These are phyloP conservation scores for Opisthocomus hoazin DNA, from an alignment of 2,113 vertebrate species.

Conservation along the genomic window DNA sequence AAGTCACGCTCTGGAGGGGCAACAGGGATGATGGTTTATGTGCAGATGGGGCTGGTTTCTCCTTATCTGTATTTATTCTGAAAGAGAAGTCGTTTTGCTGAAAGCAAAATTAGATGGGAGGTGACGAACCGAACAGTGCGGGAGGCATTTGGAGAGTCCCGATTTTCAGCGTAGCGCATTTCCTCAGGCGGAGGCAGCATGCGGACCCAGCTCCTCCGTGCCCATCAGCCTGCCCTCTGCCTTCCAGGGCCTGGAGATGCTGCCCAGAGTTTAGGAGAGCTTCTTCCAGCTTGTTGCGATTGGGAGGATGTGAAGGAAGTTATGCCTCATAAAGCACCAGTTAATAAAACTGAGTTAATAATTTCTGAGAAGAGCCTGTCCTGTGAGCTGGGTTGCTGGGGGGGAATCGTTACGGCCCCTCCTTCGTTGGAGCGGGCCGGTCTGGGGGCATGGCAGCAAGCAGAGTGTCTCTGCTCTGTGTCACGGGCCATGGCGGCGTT, in stretches of 20 bases:
- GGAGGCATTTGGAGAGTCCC: not conserved
- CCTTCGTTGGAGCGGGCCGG: not conserved
- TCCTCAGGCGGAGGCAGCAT: not conserved
- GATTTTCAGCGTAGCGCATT: fast-evolving
- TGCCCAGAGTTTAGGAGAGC: not conserved
- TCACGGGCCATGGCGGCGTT: not conserved
- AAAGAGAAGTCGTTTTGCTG: not conserved
- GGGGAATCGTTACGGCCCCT: not conserved
- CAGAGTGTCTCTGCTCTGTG: not conserved
- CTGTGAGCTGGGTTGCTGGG: not conserved
- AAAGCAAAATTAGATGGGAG: not conserved
- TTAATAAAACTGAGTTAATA: not conserved
- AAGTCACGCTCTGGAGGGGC: not conserved
- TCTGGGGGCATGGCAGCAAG: not conserved
- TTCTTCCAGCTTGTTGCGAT: not conserved
- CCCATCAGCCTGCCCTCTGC: not conserved
- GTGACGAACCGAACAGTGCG: not conserved
- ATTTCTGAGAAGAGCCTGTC: not conserved
- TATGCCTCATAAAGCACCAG: not conserved
- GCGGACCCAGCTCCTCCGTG: not conserved
- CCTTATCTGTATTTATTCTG: constrained; percentile 10
- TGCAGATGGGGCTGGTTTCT: not conserved
- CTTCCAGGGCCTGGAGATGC: not conserved
- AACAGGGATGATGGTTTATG: not conserved
- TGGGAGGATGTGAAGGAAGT: not conserved